Conservation (phyloP, 2,888 invertebrate species). For the Tridacna crocea region DNA sequence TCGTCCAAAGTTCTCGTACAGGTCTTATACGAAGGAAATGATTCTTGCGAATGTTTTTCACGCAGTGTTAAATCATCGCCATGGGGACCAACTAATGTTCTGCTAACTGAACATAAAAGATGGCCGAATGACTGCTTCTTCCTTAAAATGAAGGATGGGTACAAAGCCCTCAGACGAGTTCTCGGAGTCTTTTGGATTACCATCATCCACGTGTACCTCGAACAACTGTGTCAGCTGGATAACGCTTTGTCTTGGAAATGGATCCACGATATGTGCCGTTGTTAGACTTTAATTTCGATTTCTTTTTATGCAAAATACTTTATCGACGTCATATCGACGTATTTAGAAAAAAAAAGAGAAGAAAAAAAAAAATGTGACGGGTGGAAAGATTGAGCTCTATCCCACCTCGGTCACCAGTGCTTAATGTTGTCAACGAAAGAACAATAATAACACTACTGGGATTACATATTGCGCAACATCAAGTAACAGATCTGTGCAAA, state of each 20-base stretch:
- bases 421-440: slow-evolving; percentile 5
- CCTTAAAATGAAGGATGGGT: slow-evolving; percentile 19
- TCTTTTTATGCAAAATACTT: slow-evolving; percentile 18
- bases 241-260: not conserved
- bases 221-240: not conserved
- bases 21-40: slow-evolving; percentile 18
- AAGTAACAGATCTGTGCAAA: slow-evolving; percentile 16
- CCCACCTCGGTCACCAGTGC: slow-evolving; percentile 16
- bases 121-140: slow-evolving; percentile 25
- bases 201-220: not conserved
- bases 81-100: slow-evolving; percentile 3
- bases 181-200: not conserved
- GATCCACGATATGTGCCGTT: no score
- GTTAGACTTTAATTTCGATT: slow-evolving; percentile 23
- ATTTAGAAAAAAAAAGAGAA: no score
- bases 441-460: slow-evolving; percentile 19
- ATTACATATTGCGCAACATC: slow-evolving; percentile 8
- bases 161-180: not conserved
- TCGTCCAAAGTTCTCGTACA: no score
- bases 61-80: slow-evolving; percentile 1
- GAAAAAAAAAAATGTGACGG: slow-evolving; percentile 26
- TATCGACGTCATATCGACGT: not conserved
- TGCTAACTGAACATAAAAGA: slow-evolving; percentile 17
- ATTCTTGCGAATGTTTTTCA: slow-evolving; percentile 24
- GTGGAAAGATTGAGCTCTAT: slow-evolving; percentile 4